A percentile compares a stretch with the other conserved stretches of the same genome.
phyloP scores from a whole-genome alignment of 2,888 invertebrate species.

The Andrena hattorfiana region DNA sequence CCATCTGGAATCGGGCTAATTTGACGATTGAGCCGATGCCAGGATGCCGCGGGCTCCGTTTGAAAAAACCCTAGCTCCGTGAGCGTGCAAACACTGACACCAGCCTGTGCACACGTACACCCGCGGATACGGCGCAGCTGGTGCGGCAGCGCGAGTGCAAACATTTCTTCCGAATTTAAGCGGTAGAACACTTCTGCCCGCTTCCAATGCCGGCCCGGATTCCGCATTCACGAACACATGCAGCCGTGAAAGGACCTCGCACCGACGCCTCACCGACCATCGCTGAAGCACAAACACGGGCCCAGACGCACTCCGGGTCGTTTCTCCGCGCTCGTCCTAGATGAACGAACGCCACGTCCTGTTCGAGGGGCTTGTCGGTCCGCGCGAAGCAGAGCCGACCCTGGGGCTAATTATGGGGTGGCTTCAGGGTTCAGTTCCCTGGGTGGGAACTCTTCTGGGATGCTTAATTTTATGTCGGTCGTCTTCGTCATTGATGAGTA shows the following conservation, averaged over 20 bases:
- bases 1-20: constrained; percentile 72
- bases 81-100: constrained; percentile 2
- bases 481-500: background rate
- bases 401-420: constrained; percentile 39
- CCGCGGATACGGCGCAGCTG: background rate
- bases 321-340: background rate
- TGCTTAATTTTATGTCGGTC: constrained; percentile 32
- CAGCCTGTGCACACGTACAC: background rate
- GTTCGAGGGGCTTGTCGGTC: constrained; percentile 14
- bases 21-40: constrained; percentile 69
- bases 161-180: constrained; percentile 57
- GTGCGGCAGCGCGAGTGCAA: constrained; percentile 33
- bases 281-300: background rate
- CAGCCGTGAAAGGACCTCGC: constrained; percentile 24
- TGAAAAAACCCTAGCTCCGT: constrained; percentile 31
- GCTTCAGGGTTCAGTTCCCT: constrained; percentile 15
- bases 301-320: background rate
- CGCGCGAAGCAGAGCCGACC: background rate
- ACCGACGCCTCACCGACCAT: constrained; percentile 20
- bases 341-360: constrained; percentile 13
- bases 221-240: constrained; percentile 35
- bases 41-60: constrained; percentile 47
- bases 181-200: constrained; percentile 35
- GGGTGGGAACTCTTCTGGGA: constrained; percentile 22
- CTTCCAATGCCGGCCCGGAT: constrained; percentile 16